phyloP scores from a whole-genome alignment of 2,888 invertebrate species.

The Cabera pusaria region DNA sequence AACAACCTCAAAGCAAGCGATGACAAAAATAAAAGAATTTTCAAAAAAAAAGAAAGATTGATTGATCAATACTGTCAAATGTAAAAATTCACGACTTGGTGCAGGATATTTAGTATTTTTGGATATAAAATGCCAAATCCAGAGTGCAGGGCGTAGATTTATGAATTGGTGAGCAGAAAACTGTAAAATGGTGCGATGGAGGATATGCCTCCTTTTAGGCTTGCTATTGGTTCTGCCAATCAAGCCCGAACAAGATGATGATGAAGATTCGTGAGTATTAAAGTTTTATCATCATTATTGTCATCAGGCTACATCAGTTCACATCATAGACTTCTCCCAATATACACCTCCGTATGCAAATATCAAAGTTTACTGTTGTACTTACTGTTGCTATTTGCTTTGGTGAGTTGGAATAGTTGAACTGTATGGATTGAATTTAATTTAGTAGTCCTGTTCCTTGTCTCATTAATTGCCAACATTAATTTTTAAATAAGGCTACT shows the following conservation, averaged over 20 bases:
- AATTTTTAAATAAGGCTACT: too few relatives aligned
- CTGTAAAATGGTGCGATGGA: conserved; percentile 67
- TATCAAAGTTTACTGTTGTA: too few relatives aligned
- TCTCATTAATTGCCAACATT: too few relatives aligned
- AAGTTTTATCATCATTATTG: too few relatives aligned
- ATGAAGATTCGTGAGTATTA: conserved; percentile 48
- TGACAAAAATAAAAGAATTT: conserved; percentile 50
- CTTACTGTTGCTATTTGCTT: too few relatives aligned
- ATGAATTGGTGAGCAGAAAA: conserved; percentile 30
- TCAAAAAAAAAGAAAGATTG: conserved; percentile 67
- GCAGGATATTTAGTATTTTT: conserved; percentile 44
- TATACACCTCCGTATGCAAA: too few relatives aligned
- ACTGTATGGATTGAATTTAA: too few relatives aligned
- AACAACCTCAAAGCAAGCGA: conserved; percentile 8
- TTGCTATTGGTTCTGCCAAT: conserved; percentile 60
- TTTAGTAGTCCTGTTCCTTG: too few relatives aligned
- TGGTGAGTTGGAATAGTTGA: too few relatives aligned
- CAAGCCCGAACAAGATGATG: conserved; percentile 58
- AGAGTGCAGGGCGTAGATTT: conserved; percentile 51
- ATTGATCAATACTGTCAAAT: conserved; percentile 53
- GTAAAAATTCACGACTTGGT: conserved; percentile 46
- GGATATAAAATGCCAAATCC: conserved; percentile 71
- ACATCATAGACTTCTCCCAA: too few relatives aligned
- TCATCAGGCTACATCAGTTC: too few relatives aligned
- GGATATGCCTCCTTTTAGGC: conserved; percentile 58